phyloP scores from a whole-genome alignment of 1,140 invertebrate species.

The Drosophila saltans region DNA sequence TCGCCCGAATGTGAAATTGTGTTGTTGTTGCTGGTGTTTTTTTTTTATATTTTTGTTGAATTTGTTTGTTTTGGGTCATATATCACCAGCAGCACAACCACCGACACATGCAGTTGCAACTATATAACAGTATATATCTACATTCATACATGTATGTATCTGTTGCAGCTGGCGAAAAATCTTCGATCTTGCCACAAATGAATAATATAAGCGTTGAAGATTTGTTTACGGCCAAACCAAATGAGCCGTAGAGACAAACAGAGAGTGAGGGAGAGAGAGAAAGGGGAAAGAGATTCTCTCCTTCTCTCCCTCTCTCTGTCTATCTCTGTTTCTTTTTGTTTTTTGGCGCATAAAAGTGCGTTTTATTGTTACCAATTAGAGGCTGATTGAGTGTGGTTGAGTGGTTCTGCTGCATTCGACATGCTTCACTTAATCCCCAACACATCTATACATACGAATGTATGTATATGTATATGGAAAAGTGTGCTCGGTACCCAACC shows the following conservation, averaged over 20 bases:
- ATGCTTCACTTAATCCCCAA: constrained; percentile 55
- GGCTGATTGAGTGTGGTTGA: constrained; percentile 56
- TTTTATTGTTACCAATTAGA: constrained; percentile 77
- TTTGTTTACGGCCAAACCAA: constrained; percentile 5
- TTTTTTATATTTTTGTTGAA: constrained; percentile 31
- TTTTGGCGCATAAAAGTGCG: constrained; percentile 63
- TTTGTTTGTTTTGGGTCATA: constrained; percentile 65
- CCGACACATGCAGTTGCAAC: not conserved
- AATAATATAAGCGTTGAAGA: constrained; percentile 39
- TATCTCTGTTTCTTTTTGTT: not conserved
- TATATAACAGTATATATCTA: not conserved
- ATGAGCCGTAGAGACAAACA: not conserved
- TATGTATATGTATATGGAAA: not conserved
- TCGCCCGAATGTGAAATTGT: constrained; percentile 71
- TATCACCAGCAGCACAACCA: constrained; percentile 47
- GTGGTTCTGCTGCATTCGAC: constrained; percentile 22
- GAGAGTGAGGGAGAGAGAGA: no score
- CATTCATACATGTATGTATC: not conserved
- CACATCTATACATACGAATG: not conserved
- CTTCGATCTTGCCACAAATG: constrained; percentile 42
- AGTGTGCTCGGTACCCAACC: not conserved
- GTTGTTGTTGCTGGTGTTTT: no score
- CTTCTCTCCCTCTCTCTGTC: not conserved
- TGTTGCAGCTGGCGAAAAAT: constrained; percentile 27
- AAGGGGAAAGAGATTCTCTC: constrained; percentile 2